Evolutionary conservation across 2,888 invertebrate species (phyloP), one percentile per base, ranked within the genome.

Genomic region (Nymphalis c-album): DNA sequence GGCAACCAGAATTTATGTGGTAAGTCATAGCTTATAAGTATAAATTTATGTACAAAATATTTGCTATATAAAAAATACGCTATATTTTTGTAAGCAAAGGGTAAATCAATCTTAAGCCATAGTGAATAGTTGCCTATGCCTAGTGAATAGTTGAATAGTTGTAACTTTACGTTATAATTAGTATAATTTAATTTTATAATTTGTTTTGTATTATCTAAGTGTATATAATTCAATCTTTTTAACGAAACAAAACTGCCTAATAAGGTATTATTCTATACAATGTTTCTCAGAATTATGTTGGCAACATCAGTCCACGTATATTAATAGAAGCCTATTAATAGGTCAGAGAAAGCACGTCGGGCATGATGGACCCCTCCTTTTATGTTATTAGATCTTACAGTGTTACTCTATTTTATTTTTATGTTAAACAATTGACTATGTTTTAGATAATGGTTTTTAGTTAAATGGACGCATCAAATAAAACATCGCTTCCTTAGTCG

Each of bases 321-420:
- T 79, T 82, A 83, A 83, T 82, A 81, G 76, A 80, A 76, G 77
- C 76, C 80, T 85, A 86, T 80, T 85, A 85, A 87, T 87, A 86
- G 84, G 81, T 77, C 81, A 76, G 83, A 83, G 86, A 85, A 85
- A 86, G 83, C 78, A 76, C 62, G 55, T 26, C 67, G 61, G 58
- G 61, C 62, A 62, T 62, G 53, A 67, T 64, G 57, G 64, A 67
- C 62, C 62, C 50, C 55, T 58, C 57, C 66, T 64, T 73, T 70
- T 60, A 70, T 64, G 64, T 73, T 69, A 66, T 60, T 63, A 71
- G 51, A 64, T 65, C 57, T 66, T 62, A 53, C 47, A 53, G 59
- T 62, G 55, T 65, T 53, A n/a, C 20, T 50, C 13, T 45, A 26
- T 53, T 51, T 46, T 55, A 48, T 61, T 60, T 18, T 63, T 63